Evolutionary conservation across 2,113 vertebrate genomes (phyloP), one percentile per base, ranked within the genome.

Genomic region (Ammodytes marinus): DNA sequence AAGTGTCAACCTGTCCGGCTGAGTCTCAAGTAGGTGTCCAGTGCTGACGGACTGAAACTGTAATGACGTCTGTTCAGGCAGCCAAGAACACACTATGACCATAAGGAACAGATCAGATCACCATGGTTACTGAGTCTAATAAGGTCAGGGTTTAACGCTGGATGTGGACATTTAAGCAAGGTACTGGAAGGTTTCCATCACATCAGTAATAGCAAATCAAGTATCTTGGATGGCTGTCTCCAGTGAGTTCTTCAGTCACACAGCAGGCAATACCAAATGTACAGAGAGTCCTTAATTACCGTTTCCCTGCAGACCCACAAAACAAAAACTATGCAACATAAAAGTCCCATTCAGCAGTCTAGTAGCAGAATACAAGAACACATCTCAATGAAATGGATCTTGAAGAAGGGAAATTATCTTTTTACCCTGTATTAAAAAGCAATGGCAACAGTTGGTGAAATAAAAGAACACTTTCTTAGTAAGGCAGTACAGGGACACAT

Each of bases 61-160:
- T 40, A 61, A n/a, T 92, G 88, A 92, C 84, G 87, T 84, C 78
- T 46, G 65, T 54, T 69, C 65, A 78, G 67, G 77, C 70, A 67
- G 74, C 55, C 17, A 63, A 82, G 80, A 85, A 87, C 84, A 65
- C 66, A 65, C 72, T 55, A 75, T 71, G 74, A 86, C 79, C 74
- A 85, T 77, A 84, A 84, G 84, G 85, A 91, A 79, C 74, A 82
- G 66, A 85, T 73, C 69, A 79, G 45, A 84, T 92, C 83, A 59
- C 91, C 90, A 93, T 94, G 90, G 91, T 91, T 86, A 93, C 90
- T 11, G 58, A 27, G 80, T 61, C 58, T 85, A 90, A 90, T 90
- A 93, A 91, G 87, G 89, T 90, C 88, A 85, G 76, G 6, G 73
- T 68, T 77, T 86, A 86, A 86, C n/a, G 74, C 35, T 73, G 69